Base-by-base conservation (phyloP, 2,888 invertebrate genomes). In the Gymnosoma rotundatum region DNA sequence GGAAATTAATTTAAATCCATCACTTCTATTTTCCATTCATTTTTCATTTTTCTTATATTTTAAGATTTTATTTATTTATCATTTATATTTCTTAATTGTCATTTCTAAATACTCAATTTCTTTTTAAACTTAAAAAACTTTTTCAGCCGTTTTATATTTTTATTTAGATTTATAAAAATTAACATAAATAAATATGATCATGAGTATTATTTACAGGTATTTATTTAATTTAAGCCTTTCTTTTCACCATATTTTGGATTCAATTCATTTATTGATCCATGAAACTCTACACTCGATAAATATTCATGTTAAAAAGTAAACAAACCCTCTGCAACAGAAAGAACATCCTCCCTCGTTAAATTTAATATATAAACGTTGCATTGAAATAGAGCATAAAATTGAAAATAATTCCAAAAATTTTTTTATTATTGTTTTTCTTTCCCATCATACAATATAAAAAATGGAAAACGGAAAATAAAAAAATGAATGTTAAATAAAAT, bases 341-440 rank as follows among this genome's bases (percentile, higher is more conserved):
- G 60, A 79, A 52, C 1, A 52, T 18, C 36, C 58, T 52, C 73
- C 61, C 78, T 63, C 64, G 66, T 20, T 38, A 50, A 78, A 70
- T 81, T 38, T n/a, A n/a, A 36, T 12, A 75, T 12, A 50, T 12
- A 48, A 72, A 67, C n/a, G 48, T 61, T n/a, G 6, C 58, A 50
- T 81, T 81, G 48, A 83, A 86, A 81, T 83, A 64, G 83, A 86
- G 83, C 83, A 83, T 73, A 83, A 83, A 81, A 78, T 81, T 69
- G 16, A 66, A 58, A 61, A 66, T 16, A n/a, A 25, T 50, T 63
- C 36, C 2, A 78, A 54, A 52, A 74, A 67, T 32, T 32, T 5
- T 32, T 32, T 7, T 32, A 8, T 32, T 32, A 5, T 86, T 88
- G 86, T 90, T 89, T 89, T 87, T 85, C 87, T 90, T 90, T 89